phyloP scores from a whole-genome alignment of 2,888 invertebrate genomes.

The Myathropa florea region DNA sequence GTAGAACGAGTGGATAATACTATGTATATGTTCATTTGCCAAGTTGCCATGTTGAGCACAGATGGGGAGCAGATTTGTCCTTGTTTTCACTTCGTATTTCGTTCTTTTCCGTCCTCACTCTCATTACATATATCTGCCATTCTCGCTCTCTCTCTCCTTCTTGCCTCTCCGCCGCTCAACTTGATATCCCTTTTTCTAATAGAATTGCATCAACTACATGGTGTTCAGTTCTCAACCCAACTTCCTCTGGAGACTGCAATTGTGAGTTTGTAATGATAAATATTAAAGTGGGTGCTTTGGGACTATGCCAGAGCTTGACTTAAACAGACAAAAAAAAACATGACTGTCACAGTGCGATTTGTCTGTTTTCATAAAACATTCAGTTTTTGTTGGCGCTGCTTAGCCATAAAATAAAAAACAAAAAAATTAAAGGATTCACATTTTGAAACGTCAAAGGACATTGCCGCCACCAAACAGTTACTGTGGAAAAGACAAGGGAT shows the following conservation, averaged over 20 bases:
- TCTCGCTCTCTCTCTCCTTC: not conserved
- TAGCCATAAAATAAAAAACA: slow-evolving; percentile 33
- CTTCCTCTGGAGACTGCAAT: slow-evolving; percentile 36
- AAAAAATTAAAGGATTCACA: slow-evolving; percentile 27
- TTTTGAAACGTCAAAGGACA: slow-evolving; percentile 4
- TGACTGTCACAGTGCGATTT: slow-evolving; percentile 31
- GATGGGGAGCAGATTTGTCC: slow-evolving; percentile 49
- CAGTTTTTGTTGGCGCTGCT: slow-evolving; percentile 19
- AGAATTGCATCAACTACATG: slow-evolving; percentile 45
- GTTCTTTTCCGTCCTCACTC: not conserved
- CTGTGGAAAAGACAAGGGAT: slow-evolving; percentile 5
- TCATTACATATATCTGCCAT: not conserved
- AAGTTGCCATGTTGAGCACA: slow-evolving; percentile 59
- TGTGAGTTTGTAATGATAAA: slow-evolving; percentile 58
- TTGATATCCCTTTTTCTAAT: slow-evolving; percentile 30
- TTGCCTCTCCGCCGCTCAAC: not conserved
- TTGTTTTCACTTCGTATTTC: slow-evolving; percentile 55
- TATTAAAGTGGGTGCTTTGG: slow-evolving; percentile 51
- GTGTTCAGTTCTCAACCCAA: slow-evolving; percentile 28
- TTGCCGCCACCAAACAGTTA: not conserved
- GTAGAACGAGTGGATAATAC: slow-evolving; percentile 12
- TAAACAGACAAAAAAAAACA: slow-evolving; percentile 7
- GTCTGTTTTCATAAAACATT: slow-evolving; percentile 46
- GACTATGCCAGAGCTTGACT: slow-evolving; percentile 46
- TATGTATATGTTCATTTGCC: slow-evolving; percentile 53